Base-by-base conservation (phyloP, 2,888 invertebrate genomes). In the Drosophila diplacantha region DNA sequence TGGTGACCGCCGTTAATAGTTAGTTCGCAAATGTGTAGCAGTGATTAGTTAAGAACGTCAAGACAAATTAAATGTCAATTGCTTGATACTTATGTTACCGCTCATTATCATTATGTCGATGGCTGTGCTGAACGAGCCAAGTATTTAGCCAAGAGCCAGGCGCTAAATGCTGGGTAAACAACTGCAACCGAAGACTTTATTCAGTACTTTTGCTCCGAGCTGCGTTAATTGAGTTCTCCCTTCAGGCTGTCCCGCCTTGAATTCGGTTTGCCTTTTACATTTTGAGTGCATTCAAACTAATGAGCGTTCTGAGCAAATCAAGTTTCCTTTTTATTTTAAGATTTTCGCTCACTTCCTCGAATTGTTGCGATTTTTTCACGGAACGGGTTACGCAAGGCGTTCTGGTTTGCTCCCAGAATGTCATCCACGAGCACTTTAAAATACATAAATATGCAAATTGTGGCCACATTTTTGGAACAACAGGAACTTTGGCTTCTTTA, bases 21-120 rank as follows among this genome's bases (percentile, higher is more conserved):
- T 46, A 3, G 18, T 37, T n/a, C 43, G 26, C 50, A 41, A 20
- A 60, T 39, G 61, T 50, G 22, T 22, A n/a, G 35, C 43, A 22
- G 34, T 59, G 46, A 70, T 70, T 73, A 73, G 59, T 61, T 44
- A 50, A 66, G 35, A 38, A 35, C 58, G 53, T 38, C 66, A 74
- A 80, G 68, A 77, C 84, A 81, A 73, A 79, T 79, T 79, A 79
- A 83, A 71, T 79, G 80, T 79, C 82, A 79, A 62, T 71, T 59
- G 59, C 39, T 16, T 16, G 43, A 44, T 44, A 37, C 65, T 43
- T 64, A 62, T 55, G 52, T 12, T 43, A 56, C 22, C 55, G 16
- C 18, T 58, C 20, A 37, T 55, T 51, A 47, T 38, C 24, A 37
- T 55, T 51, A 43, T 44, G 52, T 34, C 26, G 38, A 39, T 38